Evolutionary conservation across 2,888 invertebrate species (phyloP).

Genomic region (Strigamia transsilvanica): DNA sequence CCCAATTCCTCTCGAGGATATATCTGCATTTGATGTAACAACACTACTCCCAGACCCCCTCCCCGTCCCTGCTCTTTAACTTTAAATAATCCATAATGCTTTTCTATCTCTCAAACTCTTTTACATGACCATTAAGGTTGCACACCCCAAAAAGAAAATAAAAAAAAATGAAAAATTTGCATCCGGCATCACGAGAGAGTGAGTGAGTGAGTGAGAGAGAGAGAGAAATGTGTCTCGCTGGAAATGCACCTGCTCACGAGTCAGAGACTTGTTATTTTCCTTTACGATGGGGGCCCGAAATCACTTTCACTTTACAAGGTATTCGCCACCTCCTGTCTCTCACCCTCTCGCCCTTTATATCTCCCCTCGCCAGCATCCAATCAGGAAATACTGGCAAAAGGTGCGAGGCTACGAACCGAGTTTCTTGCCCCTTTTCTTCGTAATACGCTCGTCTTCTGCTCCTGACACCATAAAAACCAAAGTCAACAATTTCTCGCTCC

Average conservation of each 20-base stretch:
- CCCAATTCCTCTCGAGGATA: not conserved
- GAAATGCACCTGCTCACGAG: constrained; percentile 6
- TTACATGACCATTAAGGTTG: not conserved
- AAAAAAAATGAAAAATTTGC: not conserved
- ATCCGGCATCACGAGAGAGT: no score
- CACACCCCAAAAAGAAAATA: not conserved
- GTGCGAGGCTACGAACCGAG: constrained; percentile 5
- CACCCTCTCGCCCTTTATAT: not conserved
- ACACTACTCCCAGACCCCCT: not conserved
- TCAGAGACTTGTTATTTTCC: not conserved
- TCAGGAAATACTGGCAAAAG: constrained; percentile 2
- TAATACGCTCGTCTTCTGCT: constrained; percentile 22
- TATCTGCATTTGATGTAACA: not conserved
- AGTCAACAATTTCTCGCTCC: constrained; percentile 31
- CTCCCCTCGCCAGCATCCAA: constrained; percentile 17
- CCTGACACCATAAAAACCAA: constrained; percentile 24
- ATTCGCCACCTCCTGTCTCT: constrained; percentile 19
- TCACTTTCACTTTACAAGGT: constrained; percentile 33
- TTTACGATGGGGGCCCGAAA: constrained; percentile 6
- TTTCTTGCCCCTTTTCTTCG: not conserved
- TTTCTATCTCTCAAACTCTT: not conserved
- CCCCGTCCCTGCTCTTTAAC: not conserved
- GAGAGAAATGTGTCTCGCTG: no score
- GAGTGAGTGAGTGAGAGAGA: no score
- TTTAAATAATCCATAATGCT: constrained; percentile 14